Evolutionary conservation across 2,888 invertebrate species (phyloP).

Genomic region (Chloroclysta siterata): DNA sequence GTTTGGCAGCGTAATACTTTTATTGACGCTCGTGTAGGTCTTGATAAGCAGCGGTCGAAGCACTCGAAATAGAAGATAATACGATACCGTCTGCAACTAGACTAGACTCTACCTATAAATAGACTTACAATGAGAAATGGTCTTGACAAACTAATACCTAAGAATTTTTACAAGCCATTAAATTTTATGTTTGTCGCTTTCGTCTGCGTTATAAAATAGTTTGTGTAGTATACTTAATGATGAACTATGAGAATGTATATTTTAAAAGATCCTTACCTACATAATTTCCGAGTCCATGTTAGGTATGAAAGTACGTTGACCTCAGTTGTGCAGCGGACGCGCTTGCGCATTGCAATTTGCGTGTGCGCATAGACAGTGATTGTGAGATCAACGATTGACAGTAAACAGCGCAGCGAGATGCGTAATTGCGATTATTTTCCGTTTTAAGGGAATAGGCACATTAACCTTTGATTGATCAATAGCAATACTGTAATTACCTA

Average conservation of each 20-base stretch:
- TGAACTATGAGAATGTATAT: too few relatives aligned
- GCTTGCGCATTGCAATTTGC: slow-evolving; percentile 58
- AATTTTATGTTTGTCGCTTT: not conserved
- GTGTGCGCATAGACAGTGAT: slow-evolving; percentile 67
- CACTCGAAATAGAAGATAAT: slow-evolving; percentile 32
- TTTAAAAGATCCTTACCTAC: too few relatives aligned
- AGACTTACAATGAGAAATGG: slow-evolving; percentile 7
- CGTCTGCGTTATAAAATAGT: not conserved
- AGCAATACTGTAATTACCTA: not conserved
- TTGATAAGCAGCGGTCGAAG: slow-evolving; percentile 29
- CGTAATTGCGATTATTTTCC: slow-evolving; percentile 48
- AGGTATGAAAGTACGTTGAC: slow-evolving; percentile 61
- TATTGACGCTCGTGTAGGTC: slow-evolving; percentile 26
- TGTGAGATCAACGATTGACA: slow-evolving; percentile 69
- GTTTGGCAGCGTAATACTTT: slow-evolving; percentile 28
- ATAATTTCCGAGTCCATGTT: slow-evolving; percentile 25
- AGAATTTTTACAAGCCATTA: not conserved
- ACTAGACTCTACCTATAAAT: slow-evolving; percentile 15
- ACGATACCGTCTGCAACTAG: slow-evolving; percentile 21
- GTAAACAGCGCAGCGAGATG: slow-evolving; percentile 52
- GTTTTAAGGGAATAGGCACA: slow-evolving; percentile 31
- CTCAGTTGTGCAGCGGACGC: slow-evolving; percentile 67
- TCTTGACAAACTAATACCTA: slow-evolving; percentile 1
- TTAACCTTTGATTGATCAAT: slow-evolving; percentile 17
- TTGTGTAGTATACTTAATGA: not conserved